Conservation (phyloP, 1,140 invertebrate genomes). For the Oppia nitens region DNA sequence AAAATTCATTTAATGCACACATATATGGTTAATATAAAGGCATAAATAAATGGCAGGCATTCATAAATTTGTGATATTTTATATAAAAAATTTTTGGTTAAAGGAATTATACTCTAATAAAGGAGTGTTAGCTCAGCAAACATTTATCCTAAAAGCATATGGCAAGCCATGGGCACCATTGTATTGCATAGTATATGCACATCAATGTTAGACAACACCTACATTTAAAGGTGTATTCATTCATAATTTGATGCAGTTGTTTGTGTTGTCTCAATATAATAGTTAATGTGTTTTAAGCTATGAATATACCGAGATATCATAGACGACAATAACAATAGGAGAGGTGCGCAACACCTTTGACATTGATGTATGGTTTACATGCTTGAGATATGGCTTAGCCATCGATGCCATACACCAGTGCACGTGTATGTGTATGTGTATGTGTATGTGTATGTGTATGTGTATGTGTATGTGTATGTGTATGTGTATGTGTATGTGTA, state of each 20-base stretch:
- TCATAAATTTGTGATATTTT: background rate
- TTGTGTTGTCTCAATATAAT: too few species aligned
- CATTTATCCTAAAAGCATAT: too few species aligned
- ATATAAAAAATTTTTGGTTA: background rate
- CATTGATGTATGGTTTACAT: background rate
- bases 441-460: too few species aligned
- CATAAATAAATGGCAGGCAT: background rate
- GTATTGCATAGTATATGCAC: too few species aligned
- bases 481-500: too few species aligned
- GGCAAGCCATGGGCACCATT: too few species aligned
- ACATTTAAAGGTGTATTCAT: background rate
- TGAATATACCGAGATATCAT: background rate
- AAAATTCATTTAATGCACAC: too few species aligned
- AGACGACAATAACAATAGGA: background rate
- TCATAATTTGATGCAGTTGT: background rate
- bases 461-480: too few species aligned
- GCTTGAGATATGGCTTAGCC: background rate
- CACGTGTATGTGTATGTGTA: too few species aligned
- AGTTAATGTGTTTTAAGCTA: background rate
- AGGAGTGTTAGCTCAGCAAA: background rate
- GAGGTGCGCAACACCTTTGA: background rate
- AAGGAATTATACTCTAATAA: background rate
- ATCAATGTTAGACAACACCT: background rate
- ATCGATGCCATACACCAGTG: background rate
- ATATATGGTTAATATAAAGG: background rate